A percentile compares a stretch with the other conserved stretches of the same genome.
phyloP scores from a whole-genome alignment of 2,113 vertebrate species.

The Oophaga pumilio region DNA sequence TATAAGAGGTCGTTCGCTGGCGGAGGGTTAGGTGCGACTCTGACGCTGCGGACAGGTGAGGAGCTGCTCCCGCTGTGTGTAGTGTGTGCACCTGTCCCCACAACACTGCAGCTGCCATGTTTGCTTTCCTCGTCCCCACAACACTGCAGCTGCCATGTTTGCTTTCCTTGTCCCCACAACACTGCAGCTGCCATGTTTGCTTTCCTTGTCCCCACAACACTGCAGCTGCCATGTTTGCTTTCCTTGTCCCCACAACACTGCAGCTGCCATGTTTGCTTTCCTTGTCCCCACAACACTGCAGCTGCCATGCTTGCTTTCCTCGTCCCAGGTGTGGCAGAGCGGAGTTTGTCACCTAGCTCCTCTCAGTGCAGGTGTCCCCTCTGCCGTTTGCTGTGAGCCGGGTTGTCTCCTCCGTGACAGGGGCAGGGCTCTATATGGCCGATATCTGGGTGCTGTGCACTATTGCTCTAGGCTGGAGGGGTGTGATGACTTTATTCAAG shows the following conservation, averaged over 20 bases:
- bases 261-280: background rate
- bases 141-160: too few relatives aligned
- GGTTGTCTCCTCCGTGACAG: too few relatives aligned
- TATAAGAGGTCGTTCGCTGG: background rate
- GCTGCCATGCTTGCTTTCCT: background rate
- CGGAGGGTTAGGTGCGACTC: background rate
- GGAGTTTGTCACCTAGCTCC: background rate
- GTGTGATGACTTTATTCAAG: too few relatives aligned
- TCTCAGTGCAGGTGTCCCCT: background rate
- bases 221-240: too few relatives aligned
- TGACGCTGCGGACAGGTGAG: conserved; percentile 2
- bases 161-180: background rate
- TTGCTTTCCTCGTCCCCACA: background rate
- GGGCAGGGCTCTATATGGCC: too few relatives aligned
- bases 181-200: too few relatives aligned
- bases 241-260: background rate
- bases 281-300: background rate
- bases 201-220: background rate
- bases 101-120: too few relatives aligned
- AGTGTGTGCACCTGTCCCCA: too few relatives aligned
- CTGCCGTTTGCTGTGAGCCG: too few relatives aligned
- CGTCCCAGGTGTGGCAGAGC: background rate
- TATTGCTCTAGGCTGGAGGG: too few relatives aligned
- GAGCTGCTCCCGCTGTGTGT: background rate
- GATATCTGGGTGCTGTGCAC: too few relatives aligned